Base-by-base conservation (phyloP, 2,797 vertebrate species). In the Mormyrops attenuatus region DNA sequence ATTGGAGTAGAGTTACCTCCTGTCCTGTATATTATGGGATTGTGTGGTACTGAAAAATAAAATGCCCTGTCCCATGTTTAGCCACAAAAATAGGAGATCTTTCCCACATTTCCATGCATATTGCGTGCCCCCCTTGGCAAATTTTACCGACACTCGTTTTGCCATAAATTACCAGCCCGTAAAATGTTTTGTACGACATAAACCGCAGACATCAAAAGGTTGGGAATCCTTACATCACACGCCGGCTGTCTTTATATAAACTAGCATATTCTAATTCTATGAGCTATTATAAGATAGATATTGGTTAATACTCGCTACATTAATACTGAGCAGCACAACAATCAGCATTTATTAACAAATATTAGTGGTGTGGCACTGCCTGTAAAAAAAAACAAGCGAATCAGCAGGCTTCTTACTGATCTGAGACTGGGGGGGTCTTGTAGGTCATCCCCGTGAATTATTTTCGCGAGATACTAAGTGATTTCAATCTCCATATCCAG, bases 401-500 rank as follows among this genome's bases (percentile, higher is more conserved):
- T 73, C 66, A 38, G 30, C 30, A 73, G 5, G 66, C 11, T 38
- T 73, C 13, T 5, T 15, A 73, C n/a, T 88, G 11, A 73, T 69
- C 63, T 88, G 60, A 50, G 5, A 73, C 3, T 38, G 11, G 30
- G 26, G n/a, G 26, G 44, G 41, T n/a, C 60, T 47, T 69, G 44
- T 6, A 88, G 6, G 49, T 57, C 38, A 88, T 1, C 60, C 44
- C 44, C 0, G n/a, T 77, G 13, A 34, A 82, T 20, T 82, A 82
- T 47, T 52, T 52, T 52, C 1, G 15, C 0, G 3, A 57, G 6
- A 8, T 3, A 66, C 44, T 88, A 49, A 77, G 13, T 38, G 34
- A 88, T 38, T 88, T 17, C 50, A 73, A 80, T 82, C 88, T 82
- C 49, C 38, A 82, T 60, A 57, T 82, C 34, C 52, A 57, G 34